Evolutionary conservation across 2,113 vertebrate species (phyloP).

Genomic region (Notothenia rossii): DNA sequence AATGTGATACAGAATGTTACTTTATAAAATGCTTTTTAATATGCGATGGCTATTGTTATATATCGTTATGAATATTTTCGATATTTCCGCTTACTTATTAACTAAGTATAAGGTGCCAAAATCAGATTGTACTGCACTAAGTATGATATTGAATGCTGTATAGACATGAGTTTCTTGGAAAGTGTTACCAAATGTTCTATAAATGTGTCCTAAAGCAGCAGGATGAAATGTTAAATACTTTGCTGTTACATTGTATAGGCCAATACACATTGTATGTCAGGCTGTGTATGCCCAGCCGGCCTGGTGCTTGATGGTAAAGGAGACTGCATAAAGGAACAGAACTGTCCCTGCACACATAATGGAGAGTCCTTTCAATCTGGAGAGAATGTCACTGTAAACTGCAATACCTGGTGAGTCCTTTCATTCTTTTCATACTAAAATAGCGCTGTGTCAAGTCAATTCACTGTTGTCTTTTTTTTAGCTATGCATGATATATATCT

Average conservation of each 20-base stretch:
- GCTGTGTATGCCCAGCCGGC: constrained; percentile 90
- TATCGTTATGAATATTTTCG: no score
- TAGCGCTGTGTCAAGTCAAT: not conserved
- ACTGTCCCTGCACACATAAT: constrained; percentile 91
- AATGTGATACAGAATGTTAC: no score
- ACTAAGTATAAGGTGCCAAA: no score
- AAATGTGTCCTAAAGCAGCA: not conserved
- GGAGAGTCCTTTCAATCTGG: constrained; percentile 85
- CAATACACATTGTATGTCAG: constrained; percentile 86
- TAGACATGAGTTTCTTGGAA: no score
- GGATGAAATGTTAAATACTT: not conserved
- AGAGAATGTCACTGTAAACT: constrained; percentile 85
- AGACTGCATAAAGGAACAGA: constrained; percentile 82
- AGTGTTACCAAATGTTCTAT: not conserved
- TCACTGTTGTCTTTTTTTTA: not conserved
- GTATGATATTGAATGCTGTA: no score
- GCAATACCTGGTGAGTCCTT: constrained; percentile 90
- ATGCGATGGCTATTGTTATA: no score
- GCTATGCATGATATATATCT: no score
- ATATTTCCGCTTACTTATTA: no score
- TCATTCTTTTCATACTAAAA: not conserved
- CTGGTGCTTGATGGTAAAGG: constrained; percentile 86
- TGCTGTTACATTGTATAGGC: constrained; percentile 78
- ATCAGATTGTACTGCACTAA: no score
- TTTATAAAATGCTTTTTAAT: no score